These are phyloP conservation scores for Lynx canadensis DNA, from an alignment of 2,113 vertebrate species.

Conservation along the genomic window DNA sequence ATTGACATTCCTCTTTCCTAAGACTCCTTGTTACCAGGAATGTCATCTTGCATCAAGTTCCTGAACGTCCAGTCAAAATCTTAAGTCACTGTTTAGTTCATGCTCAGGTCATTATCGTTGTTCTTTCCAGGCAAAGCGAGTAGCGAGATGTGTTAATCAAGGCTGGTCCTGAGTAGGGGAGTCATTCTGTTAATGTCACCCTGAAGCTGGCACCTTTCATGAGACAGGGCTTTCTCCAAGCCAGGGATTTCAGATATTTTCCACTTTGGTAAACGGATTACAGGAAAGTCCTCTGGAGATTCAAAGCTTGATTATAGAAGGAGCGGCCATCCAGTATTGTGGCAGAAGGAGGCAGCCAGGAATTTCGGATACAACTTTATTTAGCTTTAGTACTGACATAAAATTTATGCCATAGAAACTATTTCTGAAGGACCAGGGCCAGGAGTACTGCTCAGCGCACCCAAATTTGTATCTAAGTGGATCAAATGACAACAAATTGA, in stretches of 20 bases:
- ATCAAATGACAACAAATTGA: background rate
- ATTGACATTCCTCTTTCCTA: background rate
- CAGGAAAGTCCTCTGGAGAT: background rate
- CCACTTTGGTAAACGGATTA: background rate
- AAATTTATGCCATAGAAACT: background rate
- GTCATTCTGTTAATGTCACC: background rate
- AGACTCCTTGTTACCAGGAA: background rate
- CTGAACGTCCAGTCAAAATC: background rate
- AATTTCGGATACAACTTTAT: no score
- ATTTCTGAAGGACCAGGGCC: background rate
- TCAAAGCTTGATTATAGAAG: background rate
- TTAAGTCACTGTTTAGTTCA: background rate
- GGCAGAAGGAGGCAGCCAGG: background rate
- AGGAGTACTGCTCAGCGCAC: background rate
- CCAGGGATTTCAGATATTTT: background rate
- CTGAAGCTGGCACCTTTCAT: background rate
- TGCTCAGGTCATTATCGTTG: background rate
- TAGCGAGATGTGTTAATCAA: background rate
- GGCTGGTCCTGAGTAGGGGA: background rate
- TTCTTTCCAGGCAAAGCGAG: background rate
- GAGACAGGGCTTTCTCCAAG: background rate
- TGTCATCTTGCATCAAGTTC: background rate
- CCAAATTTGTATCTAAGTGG: background rate
- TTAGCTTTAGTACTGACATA: background rate
- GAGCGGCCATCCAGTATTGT: background rate